A percentile compares a stretch with the other conserved stretches of the same genome.
Conservation (phyloP, 2,888 invertebrate species). For the Ceriagrion tenellum region DNA sequence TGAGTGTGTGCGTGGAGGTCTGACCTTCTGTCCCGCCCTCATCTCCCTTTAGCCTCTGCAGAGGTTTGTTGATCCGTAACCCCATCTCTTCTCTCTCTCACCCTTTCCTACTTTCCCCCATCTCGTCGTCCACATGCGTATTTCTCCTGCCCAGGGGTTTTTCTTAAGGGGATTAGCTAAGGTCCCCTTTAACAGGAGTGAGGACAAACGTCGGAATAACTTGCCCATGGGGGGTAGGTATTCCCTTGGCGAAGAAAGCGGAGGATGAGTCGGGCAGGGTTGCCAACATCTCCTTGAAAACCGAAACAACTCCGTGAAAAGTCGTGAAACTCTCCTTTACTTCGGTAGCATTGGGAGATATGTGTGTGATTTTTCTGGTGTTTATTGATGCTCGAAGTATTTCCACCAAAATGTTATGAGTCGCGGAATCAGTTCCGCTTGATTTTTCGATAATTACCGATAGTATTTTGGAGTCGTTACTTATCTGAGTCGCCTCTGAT, state of each 20-base stretch:
- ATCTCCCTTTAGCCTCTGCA: neutral
- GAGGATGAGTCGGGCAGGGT: neutral
- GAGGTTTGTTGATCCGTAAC: neutral
- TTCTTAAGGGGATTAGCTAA: constrained; percentile 19
- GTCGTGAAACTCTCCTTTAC: no score
- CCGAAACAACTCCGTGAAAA: no score
- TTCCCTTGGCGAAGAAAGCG: neutral
- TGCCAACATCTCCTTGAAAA: no score
- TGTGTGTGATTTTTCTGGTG: no score
- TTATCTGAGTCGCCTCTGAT: no score
- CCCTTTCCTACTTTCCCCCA: neutral
- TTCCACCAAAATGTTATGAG: no score
- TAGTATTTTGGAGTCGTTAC: no score
- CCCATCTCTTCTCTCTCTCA: neutral
- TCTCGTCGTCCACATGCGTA: neutral
- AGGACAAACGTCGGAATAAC: constrained; percentile 48
- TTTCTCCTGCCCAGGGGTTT: neutral
- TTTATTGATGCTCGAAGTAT: no score
- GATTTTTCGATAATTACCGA: no score
- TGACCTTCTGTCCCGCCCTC: neutral
- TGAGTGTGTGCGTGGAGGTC: neutral
- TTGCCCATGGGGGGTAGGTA: constrained; percentile 23
- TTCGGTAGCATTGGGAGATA: no score
- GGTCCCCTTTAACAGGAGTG: neutral
- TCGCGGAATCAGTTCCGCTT: no score